These are phyloP conservation scores for Mohoua ochrocephala DNA, from an alignment of 2,113 vertebrate genomes.

Conservation along the genomic window DNA sequence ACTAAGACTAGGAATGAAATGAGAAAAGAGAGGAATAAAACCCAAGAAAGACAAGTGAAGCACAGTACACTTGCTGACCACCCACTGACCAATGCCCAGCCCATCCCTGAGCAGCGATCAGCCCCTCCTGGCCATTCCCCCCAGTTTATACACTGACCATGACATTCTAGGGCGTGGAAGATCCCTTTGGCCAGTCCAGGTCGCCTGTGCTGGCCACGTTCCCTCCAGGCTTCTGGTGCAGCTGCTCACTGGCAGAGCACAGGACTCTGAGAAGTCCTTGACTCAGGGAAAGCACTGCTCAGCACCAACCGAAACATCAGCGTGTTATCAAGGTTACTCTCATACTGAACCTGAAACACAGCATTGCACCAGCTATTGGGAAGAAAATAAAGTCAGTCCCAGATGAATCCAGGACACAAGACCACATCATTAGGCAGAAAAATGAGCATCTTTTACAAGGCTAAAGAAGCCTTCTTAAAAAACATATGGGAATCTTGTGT, in stretches of 20 bases:
- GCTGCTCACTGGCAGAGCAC: neutral
- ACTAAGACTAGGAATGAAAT: neutral
- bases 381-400: neutral
- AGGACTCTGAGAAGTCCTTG: neutral
- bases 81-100: neutral
- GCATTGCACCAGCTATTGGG: neutral
- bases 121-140: neutral
- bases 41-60: neutral
- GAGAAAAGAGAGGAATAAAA: neutral
- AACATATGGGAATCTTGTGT: neutral
- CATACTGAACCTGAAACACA: accelerated
- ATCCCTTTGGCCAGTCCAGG: neutral
- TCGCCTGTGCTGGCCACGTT: neutral
- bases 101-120: neutral
- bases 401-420: neutral
- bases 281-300: neutral
- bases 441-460: neutral
- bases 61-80: neutral
- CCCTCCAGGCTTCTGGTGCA: neutral
- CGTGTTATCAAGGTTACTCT: accelerated
- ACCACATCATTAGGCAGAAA: neutral
- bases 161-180: neutral
- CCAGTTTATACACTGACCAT: neutral
- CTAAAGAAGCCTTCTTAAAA: conserved; percentile 3
- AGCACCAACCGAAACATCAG: neutral